Evolutionary conservation across 37 sponge, comb jelly and placozoan genomes (phyloP), one percentile per base, ranked within the genome.

Genomic region (Axinella damicornis): DNA sequence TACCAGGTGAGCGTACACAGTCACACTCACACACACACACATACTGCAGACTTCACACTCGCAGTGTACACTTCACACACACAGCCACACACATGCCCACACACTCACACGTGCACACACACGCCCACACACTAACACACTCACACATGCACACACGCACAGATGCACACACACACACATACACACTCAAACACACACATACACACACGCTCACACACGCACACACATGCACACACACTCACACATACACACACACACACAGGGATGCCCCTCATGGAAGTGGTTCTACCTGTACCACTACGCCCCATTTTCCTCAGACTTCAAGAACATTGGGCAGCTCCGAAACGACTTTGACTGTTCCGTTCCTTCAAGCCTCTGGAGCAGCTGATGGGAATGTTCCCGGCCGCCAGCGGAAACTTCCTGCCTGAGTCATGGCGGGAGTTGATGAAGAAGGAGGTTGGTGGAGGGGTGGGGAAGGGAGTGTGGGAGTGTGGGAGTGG

Each of bases 271-370:
- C 13, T 93, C 92, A 12, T 99, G 99, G 99, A 99, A 99, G 63
- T 99, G 99, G 99, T 99, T 86, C 92, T 99, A 92, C 58, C 95
- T 95, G 0, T 99, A 89, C 84, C 99, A 99, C 78, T 99, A 99
- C 69, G 99, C 99, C 71, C 99, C 99, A 1, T 99, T 99, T 92
- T 97, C 99, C 37, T 99, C 99, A 9, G 99, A 99, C 83, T 99
- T 99, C 82, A 75, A 52, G 35, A 52, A 91, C 83, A 91, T 99
- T 36, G 66, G 78, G 0, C 54, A 94, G 0, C 64, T 98, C 33
- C 54, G 77, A 0, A 90, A 88, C 61, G 81, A 78, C 61, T 98
- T 98, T 73, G 79, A 88, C 35, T 6, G 56, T 13, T 86, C 80
- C 4, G 69, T 25, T 95, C 97, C 73, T 99, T 99, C 77, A 82